phyloP scores from a whole-genome alignment of 2,888 invertebrate genomes.

The Lycia hirtaria region DNA sequence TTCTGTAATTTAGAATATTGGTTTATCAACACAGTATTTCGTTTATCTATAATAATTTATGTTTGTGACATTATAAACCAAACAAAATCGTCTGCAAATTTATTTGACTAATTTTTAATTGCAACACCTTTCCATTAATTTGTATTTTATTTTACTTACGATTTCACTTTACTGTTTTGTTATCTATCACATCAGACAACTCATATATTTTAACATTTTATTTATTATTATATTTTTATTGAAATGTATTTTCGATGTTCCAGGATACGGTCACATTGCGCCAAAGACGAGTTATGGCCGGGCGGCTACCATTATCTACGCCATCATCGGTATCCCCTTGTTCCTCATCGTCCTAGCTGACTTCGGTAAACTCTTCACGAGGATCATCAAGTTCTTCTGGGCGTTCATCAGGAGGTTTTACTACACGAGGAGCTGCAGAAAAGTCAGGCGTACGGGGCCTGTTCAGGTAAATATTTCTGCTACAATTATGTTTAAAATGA shows the following conservation, averaged over 20 bases:
- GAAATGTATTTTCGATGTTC: background rate
- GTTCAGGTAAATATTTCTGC: constrained; percentile 89
- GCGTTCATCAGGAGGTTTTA: constrained; percentile 93
- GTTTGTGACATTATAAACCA: too few species aligned
- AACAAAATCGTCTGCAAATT: too few species aligned
- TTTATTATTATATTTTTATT: background rate
- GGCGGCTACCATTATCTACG: constrained; percentile 95
- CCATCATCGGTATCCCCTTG: constrained; percentile 97
- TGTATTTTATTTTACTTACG: too few species aligned
- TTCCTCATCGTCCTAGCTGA: constrained; percentile 97
- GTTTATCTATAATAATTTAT: background rate
- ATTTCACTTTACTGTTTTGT: too few species aligned
- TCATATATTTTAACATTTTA: too few species aligned
- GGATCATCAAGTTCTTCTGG: constrained; percentile 96
- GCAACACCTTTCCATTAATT: too few species aligned
- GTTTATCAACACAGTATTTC: background rate
- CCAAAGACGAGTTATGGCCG: constrained; percentile 95
- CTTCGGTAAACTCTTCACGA: constrained; percentile 96
- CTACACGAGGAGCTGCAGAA: constrained; percentile 93
- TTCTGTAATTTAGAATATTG: background rate
- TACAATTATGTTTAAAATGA: too few species aligned
- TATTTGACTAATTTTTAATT: too few species aligned
- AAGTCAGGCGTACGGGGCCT: constrained; percentile 90
- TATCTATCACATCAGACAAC: too few species aligned
- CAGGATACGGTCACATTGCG: constrained; percentile 98